These are phyloP conservation scores for Halcyon leucocephala DNA, from an alignment of 2,797 vertebrate species.

Conservation along the genomic window DNA sequence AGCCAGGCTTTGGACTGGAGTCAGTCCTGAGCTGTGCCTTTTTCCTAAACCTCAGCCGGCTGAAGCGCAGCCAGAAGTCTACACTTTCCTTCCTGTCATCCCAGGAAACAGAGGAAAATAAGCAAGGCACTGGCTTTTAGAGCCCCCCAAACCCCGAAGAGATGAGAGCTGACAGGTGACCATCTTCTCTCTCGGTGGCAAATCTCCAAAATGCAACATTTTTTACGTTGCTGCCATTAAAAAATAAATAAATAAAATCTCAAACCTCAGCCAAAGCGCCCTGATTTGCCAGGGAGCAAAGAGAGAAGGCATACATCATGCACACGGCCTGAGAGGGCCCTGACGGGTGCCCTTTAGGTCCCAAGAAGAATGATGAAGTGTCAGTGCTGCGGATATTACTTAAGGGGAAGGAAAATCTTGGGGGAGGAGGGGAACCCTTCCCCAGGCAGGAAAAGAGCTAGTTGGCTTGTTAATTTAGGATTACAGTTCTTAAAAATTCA, in stretches of 20 bases:
- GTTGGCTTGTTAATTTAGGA: neutral
- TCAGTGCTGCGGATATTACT: neutral
- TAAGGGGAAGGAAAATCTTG: neutral
- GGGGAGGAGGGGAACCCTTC: neutral
- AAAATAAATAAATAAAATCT: neutral
- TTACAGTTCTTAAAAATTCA: neutral
- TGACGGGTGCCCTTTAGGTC: neutral
- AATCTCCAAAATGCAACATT: neutral
- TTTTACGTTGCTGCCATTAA: neutral
- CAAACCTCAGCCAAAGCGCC: neutral
- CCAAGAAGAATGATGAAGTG: neutral
- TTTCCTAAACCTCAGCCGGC: conserved; percentile 28
- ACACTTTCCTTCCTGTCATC: neutral
- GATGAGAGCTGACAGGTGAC: neutral
- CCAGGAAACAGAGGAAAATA: neutral
- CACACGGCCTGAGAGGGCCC: neutral
- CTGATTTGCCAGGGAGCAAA: neutral
- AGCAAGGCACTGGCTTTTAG: neutral
- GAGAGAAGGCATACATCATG: neutral
- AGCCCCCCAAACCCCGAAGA: neutral
- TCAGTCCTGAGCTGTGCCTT: conserved; percentile 7
- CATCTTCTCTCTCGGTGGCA: accelerated
- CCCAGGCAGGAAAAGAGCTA: neutral
- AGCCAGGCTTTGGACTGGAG: conserved; percentile 20
- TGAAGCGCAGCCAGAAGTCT: conserved; percentile 30